Evolutionary conservation across 2,113 vertebrate genomes (phyloP), one percentile per base, ranked within the genome.

Genomic region (Corythornis cristatus): DNA sequence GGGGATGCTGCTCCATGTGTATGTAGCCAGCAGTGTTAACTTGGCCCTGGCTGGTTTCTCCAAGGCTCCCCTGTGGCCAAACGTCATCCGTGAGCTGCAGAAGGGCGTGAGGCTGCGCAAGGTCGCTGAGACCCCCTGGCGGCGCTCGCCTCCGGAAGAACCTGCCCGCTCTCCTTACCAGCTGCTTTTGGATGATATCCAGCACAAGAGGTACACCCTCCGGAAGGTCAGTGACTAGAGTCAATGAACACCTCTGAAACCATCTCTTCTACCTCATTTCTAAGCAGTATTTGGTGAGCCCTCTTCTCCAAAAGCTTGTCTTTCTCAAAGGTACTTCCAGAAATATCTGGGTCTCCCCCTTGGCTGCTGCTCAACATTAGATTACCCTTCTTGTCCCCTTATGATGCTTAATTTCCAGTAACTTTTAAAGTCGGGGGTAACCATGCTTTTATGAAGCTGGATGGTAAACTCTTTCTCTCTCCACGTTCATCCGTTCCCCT

Each of bases 161-260:
- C 4, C 11, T 3, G 4, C 42, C 31, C 23, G 5, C 58, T 96
- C 97, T 54, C 96, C 97, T 25, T 97, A 90, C 12, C 93, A 96
- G 56, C 76, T 94, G 3, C 94, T 98, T 46, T 11, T 97, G 84
- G 94, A 97, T 79, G 98, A 98, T 79, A 98, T 98, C 72, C 95
- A 66, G 86, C 86, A 93, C 67, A 95, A 77, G 78, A 96, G 96
- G 71, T 98, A 98, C 83, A 94, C 58, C 12, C 96, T 98, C 33
- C 95, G 88, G 15, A 97, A 97, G 89, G 97, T 98, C 31, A 95
- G 97, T 97, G 70, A 53, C 56, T 48, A 22, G 6, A 62, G 35
- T 48, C 15, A 45, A 12, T 0, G 7, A 54, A 5, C 29, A 56
- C 2, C 56, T 86, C 51, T 64, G 51, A 33, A 85, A 83, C 16